These are phyloP conservation scores for Ashinkailepas kermadecensis DNA, from an alignment of 2,888 invertebrate species.

Conservation along the genomic window DNA sequence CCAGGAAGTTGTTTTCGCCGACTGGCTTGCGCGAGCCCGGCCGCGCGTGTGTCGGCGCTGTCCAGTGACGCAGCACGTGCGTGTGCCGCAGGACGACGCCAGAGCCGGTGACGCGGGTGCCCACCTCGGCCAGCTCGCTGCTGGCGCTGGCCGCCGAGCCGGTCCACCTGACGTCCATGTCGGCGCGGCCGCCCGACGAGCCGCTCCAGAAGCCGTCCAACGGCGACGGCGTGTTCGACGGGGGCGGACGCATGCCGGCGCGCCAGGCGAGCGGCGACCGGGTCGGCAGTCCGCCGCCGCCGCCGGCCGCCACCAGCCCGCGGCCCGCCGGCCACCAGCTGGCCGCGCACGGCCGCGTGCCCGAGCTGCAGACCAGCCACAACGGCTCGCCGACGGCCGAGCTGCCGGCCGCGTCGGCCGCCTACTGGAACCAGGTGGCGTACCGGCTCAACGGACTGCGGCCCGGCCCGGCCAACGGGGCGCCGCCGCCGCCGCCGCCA, in stretches of 20 bases:
- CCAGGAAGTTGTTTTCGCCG: no score
- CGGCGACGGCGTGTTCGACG: conserved; percentile 53
- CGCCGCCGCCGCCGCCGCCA: background rate
- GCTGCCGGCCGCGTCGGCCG: background rate
- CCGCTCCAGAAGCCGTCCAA: conserved; percentile 26
- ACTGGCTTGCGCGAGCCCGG: no score
- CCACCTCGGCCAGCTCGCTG: conserved; percentile 41
- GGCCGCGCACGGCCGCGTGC: background rate
- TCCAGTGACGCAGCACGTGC: no score
- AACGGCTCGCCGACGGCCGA: background rate
- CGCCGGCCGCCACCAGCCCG: conserved; percentile 30
- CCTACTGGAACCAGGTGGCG: conserved; percentile 19
- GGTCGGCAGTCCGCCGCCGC: conserved; percentile 29
- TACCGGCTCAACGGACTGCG: conserved; percentile 21
- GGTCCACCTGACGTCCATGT: conserved; percentile 25
- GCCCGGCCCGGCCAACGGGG: background rate
- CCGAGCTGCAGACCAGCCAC: background rate
- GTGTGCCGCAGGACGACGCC: conserved; percentile 46
- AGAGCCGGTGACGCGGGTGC: conserved; percentile 45
- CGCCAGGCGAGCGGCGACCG: conserved; percentile 37
- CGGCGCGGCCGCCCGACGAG: conserved; percentile 36
- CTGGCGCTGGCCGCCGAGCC: conserved; percentile 40
- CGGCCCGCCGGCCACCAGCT: conserved; percentile 26
- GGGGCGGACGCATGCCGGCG: conserved; percentile 40
- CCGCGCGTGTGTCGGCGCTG: no score